Evolutionary conservation across 1,140 invertebrate species (phyloP).

Genomic region (Lamellibrachia luymesi): DNA sequence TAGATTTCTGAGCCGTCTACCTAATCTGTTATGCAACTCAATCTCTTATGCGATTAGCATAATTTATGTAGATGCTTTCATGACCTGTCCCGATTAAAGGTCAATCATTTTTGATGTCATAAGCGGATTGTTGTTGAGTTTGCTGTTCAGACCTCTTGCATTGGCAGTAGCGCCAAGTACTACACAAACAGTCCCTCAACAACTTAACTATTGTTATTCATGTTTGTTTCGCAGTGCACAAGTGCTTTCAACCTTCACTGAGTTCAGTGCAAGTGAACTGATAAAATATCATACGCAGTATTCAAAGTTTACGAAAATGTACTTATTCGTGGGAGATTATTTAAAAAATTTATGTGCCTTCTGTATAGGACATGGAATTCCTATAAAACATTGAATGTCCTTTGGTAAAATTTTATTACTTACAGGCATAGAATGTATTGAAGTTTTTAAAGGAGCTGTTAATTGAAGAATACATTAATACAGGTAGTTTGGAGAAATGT

Average conservation of each 20-base stretch:
- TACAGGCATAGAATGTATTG: no score
- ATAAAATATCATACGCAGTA: not conserved
- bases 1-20: not conserved
- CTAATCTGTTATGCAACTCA: not conserved
- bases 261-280: not conserved
- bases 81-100: conserved; percentile 1
- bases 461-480: no score
- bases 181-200: not conserved
- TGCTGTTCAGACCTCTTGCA: not conserved
- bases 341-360: no score
- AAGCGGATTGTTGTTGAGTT: not conserved
- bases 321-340: no score
- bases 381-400: no score
- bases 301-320: not conserved
- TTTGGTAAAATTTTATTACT: no score
- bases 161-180: not conserved
- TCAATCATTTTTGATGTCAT: not conserved
- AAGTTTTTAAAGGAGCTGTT: no score
- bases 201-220: not conserved
- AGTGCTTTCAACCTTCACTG: not conserved
- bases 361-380: no score
- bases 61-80: not conserved
- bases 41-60: not conserved
- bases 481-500: no score
- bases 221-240: not conserved